Evolutionary conservation across 1,140 invertebrate species (phyloP).

Genomic region (Pogonognathellus flavescens): DNA sequence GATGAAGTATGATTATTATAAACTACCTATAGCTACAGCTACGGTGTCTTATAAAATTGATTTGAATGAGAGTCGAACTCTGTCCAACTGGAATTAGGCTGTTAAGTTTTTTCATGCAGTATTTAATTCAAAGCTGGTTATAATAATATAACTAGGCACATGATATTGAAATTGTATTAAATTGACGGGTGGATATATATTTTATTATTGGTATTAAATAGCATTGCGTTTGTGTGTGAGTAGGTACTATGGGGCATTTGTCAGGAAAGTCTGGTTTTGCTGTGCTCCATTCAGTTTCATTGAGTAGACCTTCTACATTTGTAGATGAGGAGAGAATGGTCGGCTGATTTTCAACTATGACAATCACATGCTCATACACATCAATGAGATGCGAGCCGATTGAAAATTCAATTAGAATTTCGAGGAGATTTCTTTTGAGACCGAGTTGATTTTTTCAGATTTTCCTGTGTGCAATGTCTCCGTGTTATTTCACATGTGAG

Average conservation of each 20-base stretch:
- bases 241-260: background rate
- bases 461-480: constrained; percentile 57
- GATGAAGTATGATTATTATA: no score
- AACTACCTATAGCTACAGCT: no score
- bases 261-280: background rate
- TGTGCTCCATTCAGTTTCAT: background rate
- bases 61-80: no score
- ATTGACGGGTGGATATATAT: background rate
- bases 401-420: constrained; percentile 66
- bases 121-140: no score
- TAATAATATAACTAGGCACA: no score
- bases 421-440: constrained; percentile 52
- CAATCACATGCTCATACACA: constrained; percentile 45
- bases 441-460: constrained; percentile 58
- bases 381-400: constrained; percentile 53
- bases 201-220: constrained; percentile 6
- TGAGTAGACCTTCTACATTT: background rate
- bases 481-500: constrained; percentile 65
- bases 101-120: no score
- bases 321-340: constrained; percentile 34
- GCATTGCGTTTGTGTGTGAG: background rate
- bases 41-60: no score
- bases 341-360: constrained; percentile 36
- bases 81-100: no score
- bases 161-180: background rate